These are phyloP conservation scores for Neodontobutis hainanensis DNA, from an alignment of 2,113 vertebrate species.

Conservation along the genomic window DNA sequence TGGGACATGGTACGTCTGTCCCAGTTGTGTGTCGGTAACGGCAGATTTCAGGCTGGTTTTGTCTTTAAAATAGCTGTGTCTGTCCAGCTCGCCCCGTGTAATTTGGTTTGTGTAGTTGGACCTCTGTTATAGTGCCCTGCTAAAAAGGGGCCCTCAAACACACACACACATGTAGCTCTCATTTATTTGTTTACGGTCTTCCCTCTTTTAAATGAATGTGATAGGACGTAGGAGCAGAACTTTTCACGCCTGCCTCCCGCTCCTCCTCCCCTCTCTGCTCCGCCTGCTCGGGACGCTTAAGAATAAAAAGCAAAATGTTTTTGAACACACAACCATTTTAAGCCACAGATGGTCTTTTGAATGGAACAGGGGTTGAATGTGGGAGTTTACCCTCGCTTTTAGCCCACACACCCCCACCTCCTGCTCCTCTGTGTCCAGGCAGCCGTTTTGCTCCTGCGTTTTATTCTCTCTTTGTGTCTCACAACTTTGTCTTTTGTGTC, in stretches of 20 bases:
- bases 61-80: conserved; percentile 78
- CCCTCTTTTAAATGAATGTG: conserved; percentile 62
- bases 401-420: conserved; percentile 33
- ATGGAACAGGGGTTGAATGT: conserved; percentile 74
- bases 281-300: conserved; percentile 61
- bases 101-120: conserved; percentile 74
- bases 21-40: conserved; percentile 61
- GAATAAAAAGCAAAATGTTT: conserved; percentile 75
- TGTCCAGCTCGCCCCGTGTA: conserved; percentile 74
- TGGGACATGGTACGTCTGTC: conserved; percentile 65
- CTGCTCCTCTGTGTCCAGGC: conserved; percentile 68
- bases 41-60: conserved; percentile 74
- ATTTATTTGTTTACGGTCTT: conserved; percentile 77
- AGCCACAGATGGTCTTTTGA: conserved; percentile 85
- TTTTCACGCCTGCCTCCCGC: conserved; percentile 52
- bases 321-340: conserved; percentile 76
- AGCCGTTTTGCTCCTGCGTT: conserved; percentile 74
- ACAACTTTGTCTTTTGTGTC: conserved; percentile 77
- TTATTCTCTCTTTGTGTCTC: conserved; percentile 81
- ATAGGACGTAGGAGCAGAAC: conserved; percentile 59
- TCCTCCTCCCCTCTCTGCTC: conserved; percentile 54
- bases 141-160: conserved; percentile 39
- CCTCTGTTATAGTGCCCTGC: conserved; percentile 30
- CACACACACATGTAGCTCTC: conserved; percentile 49
- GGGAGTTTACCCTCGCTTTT: conserved; percentile 71